Base-by-base conservation (phyloP, 2,888 invertebrate genomes). In the Pilophorus perplexus region DNA sequence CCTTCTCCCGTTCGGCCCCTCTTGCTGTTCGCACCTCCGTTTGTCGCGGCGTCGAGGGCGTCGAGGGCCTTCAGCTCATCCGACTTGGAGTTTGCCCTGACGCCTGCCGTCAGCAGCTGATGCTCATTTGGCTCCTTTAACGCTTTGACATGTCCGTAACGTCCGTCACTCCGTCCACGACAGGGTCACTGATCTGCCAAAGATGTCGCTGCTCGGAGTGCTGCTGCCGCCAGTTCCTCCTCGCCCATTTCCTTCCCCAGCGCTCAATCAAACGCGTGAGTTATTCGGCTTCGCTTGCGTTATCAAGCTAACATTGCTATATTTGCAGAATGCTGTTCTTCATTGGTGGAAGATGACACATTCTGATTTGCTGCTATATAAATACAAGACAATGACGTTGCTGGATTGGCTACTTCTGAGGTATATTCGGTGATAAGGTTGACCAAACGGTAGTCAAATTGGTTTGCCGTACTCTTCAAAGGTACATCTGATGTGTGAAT, bases 201-300 rank as follows among this genome's bases (percentile, higher is more conserved):
- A 54, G 55, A 23, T 67, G 69, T 52, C 67, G 52, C 48, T 67
- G 57, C 33, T 64, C 69, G 28, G 69, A 69, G 46, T 68, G 68
- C 66, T 69, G 69, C 64, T 69, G 69, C 64, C 57, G 64, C 12
- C 67, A 59, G 42, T 69, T 67, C 57, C 67, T 67, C 12, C 67
- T 69, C 33, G 69, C 67, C 3, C 67, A 69, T 25, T 52, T 69
- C 25, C 57, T 69, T 6, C 69, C 69, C 20, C 57, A 67, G 22
- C 67, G 69, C 20, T 64, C 69, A 23, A 69, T 69, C 40, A 67
- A 62, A 54, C 48, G 67, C 33, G 69, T 69, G 52, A 57, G 68
- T 60, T 12, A 33, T n/a, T n/a, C n/a, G n/a, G n/a, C n/a, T n/a
- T n/a, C 23, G 27, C 27, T 14, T 22, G 8, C 10, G 23, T 18